phyloP scores from a whole-genome alignment of 2,888 invertebrate species.

The Rotaria sp. region DNA sequence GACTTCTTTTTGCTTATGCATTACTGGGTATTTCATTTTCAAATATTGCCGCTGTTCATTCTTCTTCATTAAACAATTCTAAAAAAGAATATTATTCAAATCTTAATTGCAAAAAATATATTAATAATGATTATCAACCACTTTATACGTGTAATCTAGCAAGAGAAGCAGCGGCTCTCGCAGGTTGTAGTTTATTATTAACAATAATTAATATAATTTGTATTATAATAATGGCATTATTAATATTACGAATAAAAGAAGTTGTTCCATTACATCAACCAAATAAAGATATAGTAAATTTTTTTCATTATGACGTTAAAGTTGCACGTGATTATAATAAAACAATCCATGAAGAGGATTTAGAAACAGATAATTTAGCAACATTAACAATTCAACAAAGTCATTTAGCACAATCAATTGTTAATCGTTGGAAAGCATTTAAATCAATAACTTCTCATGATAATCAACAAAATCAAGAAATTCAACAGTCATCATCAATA shows the following conservation, averaged over 20 bases:
- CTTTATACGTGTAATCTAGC: constrained; percentile 70
- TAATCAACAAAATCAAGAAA: not conserved
- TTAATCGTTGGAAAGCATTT: constrained; percentile 20
- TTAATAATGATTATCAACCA: constrained; percentile 56
- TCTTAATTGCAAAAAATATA: not conserved
- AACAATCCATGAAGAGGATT: not conserved
- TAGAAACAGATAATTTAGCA: not conserved
- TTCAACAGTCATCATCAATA: not conserved
- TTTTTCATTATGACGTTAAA: constrained; percentile 20
- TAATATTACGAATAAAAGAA: constrained; percentile 48
- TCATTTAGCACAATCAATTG: not conserved
- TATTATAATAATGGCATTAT: constrained; percentile 72
- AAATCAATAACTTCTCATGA: not conserved
- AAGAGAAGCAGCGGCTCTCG: constrained; percentile 70
- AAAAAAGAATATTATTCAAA: not conserved
- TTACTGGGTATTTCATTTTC: not conserved
- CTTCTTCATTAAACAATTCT: not conserved
- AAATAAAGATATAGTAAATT: not conserved
- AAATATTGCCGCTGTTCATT: not conserved
- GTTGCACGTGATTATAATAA: constrained; percentile 30
- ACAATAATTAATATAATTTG: constrained; percentile 75
- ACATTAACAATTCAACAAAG: not conserved
- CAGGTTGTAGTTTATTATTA: constrained; percentile 70
- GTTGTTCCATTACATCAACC: constrained; percentile 4
- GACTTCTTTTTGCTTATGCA: constrained; percentile 16